Evolutionary conservation across 2,797 vertebrate species (phyloP).

Genomic region (Catharus ustulatus): DNA sequence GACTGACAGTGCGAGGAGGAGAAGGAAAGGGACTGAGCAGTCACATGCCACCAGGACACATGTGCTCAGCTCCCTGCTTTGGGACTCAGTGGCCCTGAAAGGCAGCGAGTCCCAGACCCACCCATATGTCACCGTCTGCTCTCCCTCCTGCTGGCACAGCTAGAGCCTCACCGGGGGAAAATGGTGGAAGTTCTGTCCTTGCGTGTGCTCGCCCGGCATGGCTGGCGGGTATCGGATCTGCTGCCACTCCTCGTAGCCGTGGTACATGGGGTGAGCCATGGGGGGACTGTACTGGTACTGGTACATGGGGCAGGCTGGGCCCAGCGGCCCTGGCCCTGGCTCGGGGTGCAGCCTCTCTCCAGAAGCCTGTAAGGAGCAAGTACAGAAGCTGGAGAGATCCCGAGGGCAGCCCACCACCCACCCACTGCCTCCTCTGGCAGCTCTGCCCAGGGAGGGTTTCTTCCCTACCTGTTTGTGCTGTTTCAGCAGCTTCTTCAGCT

Average conservation of each 20-base stretch:
- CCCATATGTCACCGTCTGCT: background rate
- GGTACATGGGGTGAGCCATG: constrained; percentile 75
- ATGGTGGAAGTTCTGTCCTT: constrained; percentile 83
- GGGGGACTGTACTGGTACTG: constrained; percentile 87
- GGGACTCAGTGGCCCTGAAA: background rate
- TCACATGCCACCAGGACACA: background rate
- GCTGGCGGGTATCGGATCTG: constrained; percentile 90
- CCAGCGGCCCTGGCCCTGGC: constrained; percentile 61
- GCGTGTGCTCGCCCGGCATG: constrained; percentile 75
- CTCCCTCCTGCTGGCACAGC: background rate
- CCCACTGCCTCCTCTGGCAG: rapidly evolving
- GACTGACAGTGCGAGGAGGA: background rate
- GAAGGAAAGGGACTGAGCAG: background rate
- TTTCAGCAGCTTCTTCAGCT: constrained; percentile 89
- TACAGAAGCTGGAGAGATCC: background rate
- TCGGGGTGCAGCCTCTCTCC: constrained; percentile 87
- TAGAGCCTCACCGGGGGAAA: constrained; percentile 75
- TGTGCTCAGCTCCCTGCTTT: background rate
- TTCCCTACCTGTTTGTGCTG: constrained; percentile 92
- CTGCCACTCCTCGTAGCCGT: constrained; percentile 91
- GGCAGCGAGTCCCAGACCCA: rapidly evolving
- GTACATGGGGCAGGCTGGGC: constrained; percentile 86
- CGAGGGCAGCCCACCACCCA: background rate
- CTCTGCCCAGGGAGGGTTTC: background rate
- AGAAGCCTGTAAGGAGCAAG: constrained; percentile 72